Conservation (phyloP, 92 coral and sea anemone genomes). For the Diadumene lineata region DNA sequence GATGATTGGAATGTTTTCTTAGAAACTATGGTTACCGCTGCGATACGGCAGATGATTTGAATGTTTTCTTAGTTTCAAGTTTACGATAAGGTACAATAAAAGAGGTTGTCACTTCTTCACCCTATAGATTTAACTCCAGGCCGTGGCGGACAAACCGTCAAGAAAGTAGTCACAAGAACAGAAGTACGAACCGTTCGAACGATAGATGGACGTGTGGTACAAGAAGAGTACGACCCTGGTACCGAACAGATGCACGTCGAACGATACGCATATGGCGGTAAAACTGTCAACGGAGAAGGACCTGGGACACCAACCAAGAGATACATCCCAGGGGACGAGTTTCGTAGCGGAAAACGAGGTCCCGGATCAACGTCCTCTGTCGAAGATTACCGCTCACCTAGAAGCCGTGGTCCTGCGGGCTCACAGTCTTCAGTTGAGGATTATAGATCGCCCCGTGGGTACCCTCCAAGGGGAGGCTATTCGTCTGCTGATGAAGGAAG, state of each 20-base stretch:
- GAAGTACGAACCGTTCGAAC: slow-evolving; percentile 74
- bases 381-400: slow-evolving; percentile 50
- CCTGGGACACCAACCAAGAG: slow-evolving; percentile 53
- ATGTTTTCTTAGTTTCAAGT: too few species aligned
- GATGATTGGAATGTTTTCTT: too few species aligned
- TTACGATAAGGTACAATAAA: too few species aligned
- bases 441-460: slow-evolving; percentile 58
- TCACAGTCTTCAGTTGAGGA: slow-evolving; percentile 73
- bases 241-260: slow-evolving; percentile 64
- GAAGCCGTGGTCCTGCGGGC: slow-evolving; percentile 56
- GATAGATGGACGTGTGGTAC: slow-evolving; percentile 77
- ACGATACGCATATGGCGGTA: slow-evolving; percentile 43
- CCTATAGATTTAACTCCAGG: slow-evolving; percentile 78
- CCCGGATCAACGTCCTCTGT: slow-evolving; percentile 62
- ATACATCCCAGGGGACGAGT: slow-evolving; percentile 71
- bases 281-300: slow-evolving; percentile 47
- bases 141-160: slow-evolving; percentile 61
- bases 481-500: slow-evolving; percentile 79
- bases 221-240: slow-evolving; percentile 77
- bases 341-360: slow-evolving; percentile 54
- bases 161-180: slow-evolving; percentile 83
- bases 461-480: slow-evolving; percentile 69
- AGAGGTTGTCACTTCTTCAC: too few species aligned
- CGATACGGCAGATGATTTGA: too few species aligned
- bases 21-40: too few species aligned